These are phyloP conservation scores for Callochromis pleurospilus DNA, from an alignment of 2,113 vertebrate genomes.

Conservation along the genomic window DNA sequence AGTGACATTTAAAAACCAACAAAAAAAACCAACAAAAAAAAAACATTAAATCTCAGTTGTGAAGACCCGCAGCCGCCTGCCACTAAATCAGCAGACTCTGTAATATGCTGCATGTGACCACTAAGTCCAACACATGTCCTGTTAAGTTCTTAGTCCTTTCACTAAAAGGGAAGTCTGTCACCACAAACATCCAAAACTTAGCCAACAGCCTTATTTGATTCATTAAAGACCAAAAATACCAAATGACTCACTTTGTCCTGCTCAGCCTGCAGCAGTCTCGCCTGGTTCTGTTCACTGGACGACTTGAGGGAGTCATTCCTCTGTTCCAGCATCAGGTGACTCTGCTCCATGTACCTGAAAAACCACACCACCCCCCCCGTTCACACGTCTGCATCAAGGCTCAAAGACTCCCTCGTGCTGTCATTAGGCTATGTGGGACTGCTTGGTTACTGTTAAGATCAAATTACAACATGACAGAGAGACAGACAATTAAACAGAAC, in stretches of 20 bases:
- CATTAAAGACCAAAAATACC: background rate
- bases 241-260: conserved; percentile 85
- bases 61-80: background rate
- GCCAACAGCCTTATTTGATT: background rate
- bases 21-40: background rate
- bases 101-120: background rate
- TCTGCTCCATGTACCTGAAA: conserved; percentile 88
- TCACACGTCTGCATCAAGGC: background rate
- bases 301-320: conserved; percentile 87
- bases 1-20: too few species aligned
- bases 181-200: background rate
- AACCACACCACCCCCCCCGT: background rate
- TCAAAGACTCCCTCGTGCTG: background rate
- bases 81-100: background rate
- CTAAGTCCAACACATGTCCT: background rate
- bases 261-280: conserved; percentile 88
- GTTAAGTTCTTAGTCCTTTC: background rate
- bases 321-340: conserved; percentile 87
- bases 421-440: background rate
- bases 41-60: background rate
- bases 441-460: background rate
- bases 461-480: background rate
- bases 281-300: conserved; percentile 83
- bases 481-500: background rate
- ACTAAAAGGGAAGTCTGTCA: background rate